A percentile compares a stretch with the other conserved stretches of the same genome.
Evolutionary conservation across 2,888 invertebrate genomes (phyloP).

Genomic region (Polymixis flavicincta): DNA sequence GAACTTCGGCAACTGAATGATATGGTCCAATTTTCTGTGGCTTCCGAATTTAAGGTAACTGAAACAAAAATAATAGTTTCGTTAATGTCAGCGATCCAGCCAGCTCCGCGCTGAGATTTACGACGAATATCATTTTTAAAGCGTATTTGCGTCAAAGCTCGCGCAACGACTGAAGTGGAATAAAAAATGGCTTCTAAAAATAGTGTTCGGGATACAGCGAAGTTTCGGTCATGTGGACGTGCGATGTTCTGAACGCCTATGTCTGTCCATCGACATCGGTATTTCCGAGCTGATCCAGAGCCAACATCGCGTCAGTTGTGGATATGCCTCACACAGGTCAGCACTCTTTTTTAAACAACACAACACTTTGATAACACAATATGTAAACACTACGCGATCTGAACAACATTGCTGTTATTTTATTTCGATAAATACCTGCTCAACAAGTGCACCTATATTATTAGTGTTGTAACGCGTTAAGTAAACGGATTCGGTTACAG

Average conservation of each 20-base stretch:
- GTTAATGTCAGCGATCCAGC: constrained; percentile 68
- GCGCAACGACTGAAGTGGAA: constrained; percentile 83
- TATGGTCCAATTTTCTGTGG: constrained; percentile 83
- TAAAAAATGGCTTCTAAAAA: constrained; percentile 85
- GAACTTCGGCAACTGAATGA: constrained; percentile 80
- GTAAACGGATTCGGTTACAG: constrained; percentile 64
- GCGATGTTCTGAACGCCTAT: constrained; percentile 67
- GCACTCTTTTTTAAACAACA: constrained; percentile 74
- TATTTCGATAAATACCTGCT: constrained; percentile 76
- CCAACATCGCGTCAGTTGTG: constrained; percentile 84
- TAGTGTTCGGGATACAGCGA: constrained; percentile 80
- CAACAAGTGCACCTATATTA: constrained; percentile 59
- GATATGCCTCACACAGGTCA: constrained; percentile 76
- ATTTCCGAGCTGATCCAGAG: constrained; percentile 81
- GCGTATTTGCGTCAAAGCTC: constrained; percentile 81
- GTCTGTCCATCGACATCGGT: constrained; percentile 73
- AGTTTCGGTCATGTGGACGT: constrained; percentile 86
- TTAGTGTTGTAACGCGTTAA: constrained; percentile 67
- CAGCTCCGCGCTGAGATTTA: constrained; percentile 64
- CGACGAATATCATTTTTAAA: constrained; percentile 75
- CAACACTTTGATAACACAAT: constrained; percentile 79
- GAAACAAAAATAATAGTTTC: constrained; percentile 81
- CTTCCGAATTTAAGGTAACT: constrained; percentile 87
- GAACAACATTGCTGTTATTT: constrained; percentile 73
- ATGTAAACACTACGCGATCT: constrained; percentile 81